Percentiles rank a stretch among this genome's conserved stretches.
Evolutionary conservation across 2,888 invertebrate species (phyloP).

Genomic region (Melanostoma mellinum): DNA sequence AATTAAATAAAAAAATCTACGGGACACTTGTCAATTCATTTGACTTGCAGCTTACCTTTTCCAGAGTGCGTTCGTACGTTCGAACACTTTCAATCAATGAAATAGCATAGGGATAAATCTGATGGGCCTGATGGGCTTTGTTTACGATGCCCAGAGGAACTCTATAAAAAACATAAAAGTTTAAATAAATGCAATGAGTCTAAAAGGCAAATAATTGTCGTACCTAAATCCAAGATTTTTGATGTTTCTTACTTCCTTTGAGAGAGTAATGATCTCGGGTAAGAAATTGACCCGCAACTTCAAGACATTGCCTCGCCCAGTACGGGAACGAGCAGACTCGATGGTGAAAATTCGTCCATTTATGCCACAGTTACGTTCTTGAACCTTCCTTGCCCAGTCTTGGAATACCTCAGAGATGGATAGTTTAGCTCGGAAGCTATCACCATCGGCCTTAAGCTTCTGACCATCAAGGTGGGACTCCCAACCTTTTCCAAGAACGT

Average conservation of each 20-base stretch:
- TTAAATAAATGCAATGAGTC: conserved; percentile 82
- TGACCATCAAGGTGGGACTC: conserved; percentile 99
- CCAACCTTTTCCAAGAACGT: conserved; percentile 99
- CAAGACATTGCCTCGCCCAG: conserved; percentile 92
- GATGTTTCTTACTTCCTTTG: conserved; percentile 98
- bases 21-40: conserved; percentile 22
- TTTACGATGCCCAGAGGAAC: conserved; percentile 99
- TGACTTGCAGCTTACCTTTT: conserved; percentile 88
- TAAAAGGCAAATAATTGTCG: neutral
- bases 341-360: conserved; percentile 97
- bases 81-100: conserved; percentile 98
- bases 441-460: conserved; percentile 97
- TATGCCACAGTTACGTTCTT: conserved; percentile 96
- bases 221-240: conserved; percentile 95
- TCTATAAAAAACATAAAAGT: conserved; percentile 83
- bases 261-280: conserved; percentile 98
- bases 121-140: conserved; percentile 99
- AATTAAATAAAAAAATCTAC: conserved; percentile 49
- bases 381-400: conserved; percentile 97
- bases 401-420: conserved; percentile 99
- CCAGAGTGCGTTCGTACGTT: conserved; percentile 97
- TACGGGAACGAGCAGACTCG: conserved; percentile 89
- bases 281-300: conserved; percentile 97
- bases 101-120: conserved; percentile 99
- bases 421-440: conserved; percentile 97